These are phyloP conservation scores for Cyprinella venusta DNA, from an alignment of 2,797 vertebrate species.

Conservation along the genomic window DNA sequence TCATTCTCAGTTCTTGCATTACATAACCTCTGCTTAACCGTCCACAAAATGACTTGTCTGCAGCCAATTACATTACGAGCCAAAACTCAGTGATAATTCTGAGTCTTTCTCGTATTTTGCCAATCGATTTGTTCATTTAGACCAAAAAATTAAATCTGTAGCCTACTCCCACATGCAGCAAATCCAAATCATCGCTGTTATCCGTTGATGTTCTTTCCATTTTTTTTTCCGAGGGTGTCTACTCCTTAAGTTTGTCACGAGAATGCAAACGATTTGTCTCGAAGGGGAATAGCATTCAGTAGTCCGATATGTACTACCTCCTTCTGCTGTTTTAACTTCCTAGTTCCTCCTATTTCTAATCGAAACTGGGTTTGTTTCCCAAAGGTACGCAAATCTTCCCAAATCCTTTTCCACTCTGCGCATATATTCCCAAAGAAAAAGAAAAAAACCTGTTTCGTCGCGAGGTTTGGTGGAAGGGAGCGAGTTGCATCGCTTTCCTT, in stretches of 20 bases:
- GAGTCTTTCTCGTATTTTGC: slow-evolving; percentile 35
- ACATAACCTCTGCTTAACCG: slow-evolving; percentile 50
- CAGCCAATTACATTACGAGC: slow-evolving; percentile 26
- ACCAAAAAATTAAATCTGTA: slow-evolving; percentile 16
- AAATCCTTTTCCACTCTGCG: slow-evolving; percentile 24
- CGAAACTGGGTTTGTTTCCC: background rate
- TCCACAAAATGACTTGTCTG: slow-evolving; percentile 47
- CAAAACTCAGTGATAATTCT: slow-evolving; percentile 38
- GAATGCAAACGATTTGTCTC: slow-evolving; percentile 11
- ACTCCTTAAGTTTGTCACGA: slow-evolving; percentile 48
- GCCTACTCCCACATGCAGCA: slow-evolving; percentile 17
- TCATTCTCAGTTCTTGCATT: slow-evolving; percentile 47
- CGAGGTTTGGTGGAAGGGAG: slow-evolving; percentile 40
- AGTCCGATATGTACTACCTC: slow-evolving; percentile 51
- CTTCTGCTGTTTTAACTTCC: slow-evolving; percentile 65
- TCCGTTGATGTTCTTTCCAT: slow-evolving; percentile 31
- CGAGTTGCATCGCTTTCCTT: slow-evolving; percentile 60
- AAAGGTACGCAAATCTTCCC: slow-evolving; percentile 19
- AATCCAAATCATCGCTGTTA: slow-evolving; percentile 32
- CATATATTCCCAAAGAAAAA: slow-evolving; percentile 23
- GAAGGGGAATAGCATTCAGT: slow-evolving; percentile 42
- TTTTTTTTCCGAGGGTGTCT: slow-evolving; percentile 6
- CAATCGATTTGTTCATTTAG: slow-evolving; percentile 44
- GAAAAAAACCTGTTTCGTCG: slow-evolving; percentile 34
- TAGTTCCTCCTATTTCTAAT: background rate